Conservation (phyloP, 2,888 invertebrate species). For the Agrypnus murinus region DNA sequence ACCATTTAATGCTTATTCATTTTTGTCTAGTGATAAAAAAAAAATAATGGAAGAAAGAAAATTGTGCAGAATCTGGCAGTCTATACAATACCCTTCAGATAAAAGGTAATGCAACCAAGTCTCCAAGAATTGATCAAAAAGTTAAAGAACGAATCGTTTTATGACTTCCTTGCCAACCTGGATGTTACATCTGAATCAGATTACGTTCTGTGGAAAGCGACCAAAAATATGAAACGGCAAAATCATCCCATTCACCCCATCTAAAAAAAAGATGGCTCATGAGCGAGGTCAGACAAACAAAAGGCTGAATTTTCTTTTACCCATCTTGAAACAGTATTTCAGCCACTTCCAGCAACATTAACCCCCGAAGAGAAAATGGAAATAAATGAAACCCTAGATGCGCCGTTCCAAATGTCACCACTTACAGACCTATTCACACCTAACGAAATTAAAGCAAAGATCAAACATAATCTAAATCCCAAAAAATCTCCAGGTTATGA, state of each 20-base stretch:
- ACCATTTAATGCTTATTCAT: too few species aligned
- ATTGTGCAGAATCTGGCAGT: slow-evolving; percentile 41
- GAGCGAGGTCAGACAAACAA: background rate
- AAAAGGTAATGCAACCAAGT: slow-evolving; percentile 49
- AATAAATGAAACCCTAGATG: slow-evolving; percentile 18
- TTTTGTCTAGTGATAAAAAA: slow-evolving; percentile 1
- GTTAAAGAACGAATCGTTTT: slow-evolving; percentile 17
- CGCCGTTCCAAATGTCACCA: background rate
- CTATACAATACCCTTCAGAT: slow-evolving; percentile 41
- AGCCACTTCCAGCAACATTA: slow-evolving; percentile 10
- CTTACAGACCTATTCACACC: background rate
- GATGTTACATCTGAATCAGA: slow-evolving; percentile 9
- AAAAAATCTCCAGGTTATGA: slow-evolving; percentile 12
- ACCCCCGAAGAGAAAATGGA: slow-evolving; percentile 6
- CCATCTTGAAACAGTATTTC: slow-evolving; percentile 19
- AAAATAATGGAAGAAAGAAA: slow-evolving; percentile 48
- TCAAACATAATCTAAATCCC: slow-evolving; percentile 13
- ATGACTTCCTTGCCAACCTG: background rate
- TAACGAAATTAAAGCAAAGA: slow-evolving; percentile 20
- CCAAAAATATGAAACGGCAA: slow-evolving; percentile 24
- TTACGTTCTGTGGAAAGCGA: slow-evolving; percentile 8
- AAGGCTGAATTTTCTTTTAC: slow-evolving; percentile 3
- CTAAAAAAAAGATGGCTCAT: background rate
- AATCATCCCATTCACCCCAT: slow-evolving; percentile 14
- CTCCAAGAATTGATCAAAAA: slow-evolving; percentile 20